phyloP scores from a whole-genome alignment of 2,113 vertebrate genomes.

The Lichenostomus cassidix region DNA sequence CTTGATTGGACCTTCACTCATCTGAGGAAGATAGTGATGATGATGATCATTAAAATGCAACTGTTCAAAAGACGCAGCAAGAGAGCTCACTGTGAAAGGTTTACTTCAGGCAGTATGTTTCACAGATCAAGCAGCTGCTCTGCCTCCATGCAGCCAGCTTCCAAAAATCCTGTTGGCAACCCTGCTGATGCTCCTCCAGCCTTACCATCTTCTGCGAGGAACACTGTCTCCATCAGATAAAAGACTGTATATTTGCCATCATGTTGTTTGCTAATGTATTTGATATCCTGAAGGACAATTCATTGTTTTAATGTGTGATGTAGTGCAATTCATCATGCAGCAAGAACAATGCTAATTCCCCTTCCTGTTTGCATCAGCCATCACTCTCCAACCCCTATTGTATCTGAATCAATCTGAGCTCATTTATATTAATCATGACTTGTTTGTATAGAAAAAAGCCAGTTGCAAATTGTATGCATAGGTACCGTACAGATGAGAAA shows the following conservation, averaged over 20 bases:
- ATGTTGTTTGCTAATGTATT: conserved; percentile 71
- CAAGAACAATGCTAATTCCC: conserved; percentile 82
- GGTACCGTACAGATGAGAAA: background rate
- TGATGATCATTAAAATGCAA: background rate
- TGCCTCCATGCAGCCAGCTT: background rate
- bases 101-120: background rate
- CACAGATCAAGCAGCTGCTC: background rate
- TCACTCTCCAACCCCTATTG: conserved; percentile 76
- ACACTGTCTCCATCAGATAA: conserved; percentile 31
- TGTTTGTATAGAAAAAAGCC: conserved; percentile 70
- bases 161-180: background rate
- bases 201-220: background rate
- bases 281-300: conserved; percentile 79
- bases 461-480: background rate
- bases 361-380: conserved; percentile 72
- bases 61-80: background rate
- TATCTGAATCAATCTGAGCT: conserved; percentile 83
- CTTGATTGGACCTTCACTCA: background rate
- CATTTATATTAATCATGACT: conserved; percentile 84
- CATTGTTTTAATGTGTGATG: conserved; percentile 71
- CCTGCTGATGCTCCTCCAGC: background rate
- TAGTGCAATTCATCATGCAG: conserved; percentile 81
- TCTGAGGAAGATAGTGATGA: background rate
- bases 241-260: conserved; percentile 40
- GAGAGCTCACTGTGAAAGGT: background rate